phyloP scores from a whole-genome alignment of 2,888 invertebrate species.

The Drosophila anomalata region DNA sequence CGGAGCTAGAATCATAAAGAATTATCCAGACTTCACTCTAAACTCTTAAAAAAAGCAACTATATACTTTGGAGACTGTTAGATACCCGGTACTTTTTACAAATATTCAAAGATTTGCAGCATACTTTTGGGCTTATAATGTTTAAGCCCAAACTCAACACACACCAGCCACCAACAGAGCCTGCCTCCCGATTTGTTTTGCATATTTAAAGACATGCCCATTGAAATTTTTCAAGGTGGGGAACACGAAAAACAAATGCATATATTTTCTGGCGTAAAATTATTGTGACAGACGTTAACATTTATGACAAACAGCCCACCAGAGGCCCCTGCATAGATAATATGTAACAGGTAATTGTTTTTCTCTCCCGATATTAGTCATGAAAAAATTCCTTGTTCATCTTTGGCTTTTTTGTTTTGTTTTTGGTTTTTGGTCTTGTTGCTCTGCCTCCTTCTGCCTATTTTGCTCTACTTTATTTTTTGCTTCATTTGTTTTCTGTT shows the following conservation, averaged over 20 bases:
- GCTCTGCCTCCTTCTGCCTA: background rate
- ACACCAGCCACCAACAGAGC: background rate
- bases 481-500: conserved; percentile 60
- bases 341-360: conserved; percentile 71
- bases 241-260: background rate
- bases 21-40: too few species aligned
- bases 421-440: conserved; percentile 22
- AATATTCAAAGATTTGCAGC: background rate
- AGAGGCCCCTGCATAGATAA: background rate
- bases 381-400: background rate
- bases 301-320: conserved; percentile 54
- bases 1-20: too few species aligned
- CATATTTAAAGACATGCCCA: conserved; percentile 57
- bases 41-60: too few species aligned
- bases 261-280: conserved; percentile 58
- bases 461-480: conserved; percentile 29
- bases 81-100: background rate
- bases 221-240: conserved; percentile 13
- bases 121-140: background rate
- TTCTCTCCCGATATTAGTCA: conserved; percentile 4
- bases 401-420: conserved; percentile 49
- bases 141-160: background rate
- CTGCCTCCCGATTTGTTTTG: conserved; percentile 44
- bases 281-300: conserved; percentile 67
- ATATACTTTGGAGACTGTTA: too few species aligned